phyloP scores from a whole-genome alignment of 2,797 vertebrate genomes.

The Malurus leucopterus region DNA sequence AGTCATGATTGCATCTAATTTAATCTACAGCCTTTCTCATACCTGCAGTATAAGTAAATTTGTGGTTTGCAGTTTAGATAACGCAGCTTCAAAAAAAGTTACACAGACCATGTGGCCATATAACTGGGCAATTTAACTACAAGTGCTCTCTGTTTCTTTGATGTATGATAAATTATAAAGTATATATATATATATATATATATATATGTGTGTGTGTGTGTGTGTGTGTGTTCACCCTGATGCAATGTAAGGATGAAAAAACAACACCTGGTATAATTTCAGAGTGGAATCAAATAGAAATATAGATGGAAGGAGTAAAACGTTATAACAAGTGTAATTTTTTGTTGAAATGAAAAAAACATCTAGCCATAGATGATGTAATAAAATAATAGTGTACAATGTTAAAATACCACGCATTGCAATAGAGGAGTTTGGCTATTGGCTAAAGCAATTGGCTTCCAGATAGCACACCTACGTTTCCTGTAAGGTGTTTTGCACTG shows the following conservation, averaged over 20 bases:
- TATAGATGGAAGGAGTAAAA: background rate
- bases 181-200: background rate
- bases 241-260: background rate
- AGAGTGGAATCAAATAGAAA: background rate
- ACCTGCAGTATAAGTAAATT: background rate
- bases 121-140: background rate
- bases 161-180: background rate
- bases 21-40: background rate
- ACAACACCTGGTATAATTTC: background rate
- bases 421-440: background rate
- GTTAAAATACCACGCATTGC: background rate
- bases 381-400: background rate
- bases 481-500: background rate
- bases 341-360: background rate
- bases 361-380: background rate
- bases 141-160: background rate
- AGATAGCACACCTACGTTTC: background rate
- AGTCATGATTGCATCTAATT: background rate
- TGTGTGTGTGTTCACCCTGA: background rate
- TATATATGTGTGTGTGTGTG: background rate
- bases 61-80: background rate
- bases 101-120: fast-evolving
- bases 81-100: background rate
- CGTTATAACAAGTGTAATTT: background rate
- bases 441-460: background rate